Conservation (phyloP, 1,140 invertebrate genomes). For the Oedothorax gibbosus region DNA sequence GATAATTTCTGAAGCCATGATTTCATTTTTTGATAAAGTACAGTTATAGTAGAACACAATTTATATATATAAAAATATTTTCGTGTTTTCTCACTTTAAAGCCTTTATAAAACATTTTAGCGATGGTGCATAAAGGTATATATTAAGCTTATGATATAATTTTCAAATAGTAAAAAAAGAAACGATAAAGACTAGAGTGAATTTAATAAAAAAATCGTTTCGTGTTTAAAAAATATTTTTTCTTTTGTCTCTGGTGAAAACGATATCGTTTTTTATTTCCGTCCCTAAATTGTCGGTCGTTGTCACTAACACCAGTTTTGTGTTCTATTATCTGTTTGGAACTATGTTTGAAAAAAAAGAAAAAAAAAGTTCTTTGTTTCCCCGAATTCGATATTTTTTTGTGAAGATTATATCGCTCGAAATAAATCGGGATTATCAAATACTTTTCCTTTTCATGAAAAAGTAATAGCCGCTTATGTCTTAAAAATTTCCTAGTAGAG, state of each 20-base stretch:
- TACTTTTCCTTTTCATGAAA: background rate
- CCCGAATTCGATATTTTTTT: background rate
- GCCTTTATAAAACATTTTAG: too few relatives aligned
- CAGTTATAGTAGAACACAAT: too few relatives aligned
- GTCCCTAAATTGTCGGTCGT: conserved; percentile 22
- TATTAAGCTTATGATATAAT: background rate
- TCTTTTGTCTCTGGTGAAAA: background rate
- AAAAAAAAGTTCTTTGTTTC: conserved; percentile 14
- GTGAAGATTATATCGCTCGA: background rate
- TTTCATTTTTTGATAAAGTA: too few relatives aligned
- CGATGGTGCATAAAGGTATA: background rate
- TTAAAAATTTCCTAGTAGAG: too few relatives aligned
- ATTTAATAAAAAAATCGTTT: background rate
- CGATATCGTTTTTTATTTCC: conserved; percentile 31
- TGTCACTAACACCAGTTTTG: conserved; percentile 38
- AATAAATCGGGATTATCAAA: conserved; percentile 23
- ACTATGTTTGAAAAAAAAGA: background rate
- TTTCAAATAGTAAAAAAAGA: background rate
- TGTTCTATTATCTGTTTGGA: conserved; percentile 21
- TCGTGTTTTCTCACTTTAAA: too few relatives aligned
- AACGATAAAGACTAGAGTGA: background rate
- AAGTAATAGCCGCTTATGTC: background rate
- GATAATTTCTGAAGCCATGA: too few relatives aligned
- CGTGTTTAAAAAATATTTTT: background rate
- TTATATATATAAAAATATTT: too few relatives aligned